These are phyloP conservation scores for Agrotis exclamationis DNA, from an alignment of 2,888 invertebrate species.

Conservation along the genomic window DNA sequence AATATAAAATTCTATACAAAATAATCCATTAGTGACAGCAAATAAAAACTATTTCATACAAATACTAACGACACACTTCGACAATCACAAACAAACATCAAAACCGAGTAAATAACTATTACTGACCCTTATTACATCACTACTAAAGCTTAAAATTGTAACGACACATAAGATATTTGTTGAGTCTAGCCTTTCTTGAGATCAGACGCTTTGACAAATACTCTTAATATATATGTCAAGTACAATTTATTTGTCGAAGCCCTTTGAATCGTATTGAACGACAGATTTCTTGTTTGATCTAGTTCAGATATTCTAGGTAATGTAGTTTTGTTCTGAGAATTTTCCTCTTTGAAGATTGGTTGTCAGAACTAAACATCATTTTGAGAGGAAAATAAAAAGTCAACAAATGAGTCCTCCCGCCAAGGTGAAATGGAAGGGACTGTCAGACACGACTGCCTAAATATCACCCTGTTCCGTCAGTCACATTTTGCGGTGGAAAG, in stretches of 20 bases:
- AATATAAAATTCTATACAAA: conserved; percentile 5
- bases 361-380: too few relatives aligned
- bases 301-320: background rate
- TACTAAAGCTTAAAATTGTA: background rate
- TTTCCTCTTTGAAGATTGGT: too few relatives aligned
- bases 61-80: background rate
- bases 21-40: conserved; percentile 19
- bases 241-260: conserved; percentile 14
- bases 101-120: conserved; percentile 4
- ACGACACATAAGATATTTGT: conserved; percentile 11
- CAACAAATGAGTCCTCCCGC: too few relatives aligned
- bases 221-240: conserved; percentile 17
- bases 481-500: too few relatives aligned
- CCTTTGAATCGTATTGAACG: background rate
- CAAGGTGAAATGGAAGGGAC: too few relatives aligned
- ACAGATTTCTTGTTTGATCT: conserved; percentile 1
- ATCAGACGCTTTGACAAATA: conserved; percentile 28
- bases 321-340: too few relatives aligned
- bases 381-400: too few relatives aligned
- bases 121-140: conserved; percentile 10
- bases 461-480: too few relatives aligned
- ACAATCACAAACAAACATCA: conserved; percentile 1
- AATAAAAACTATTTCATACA: conserved; percentile 16
- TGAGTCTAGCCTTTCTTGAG: conserved; percentile 9
- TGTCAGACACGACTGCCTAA: too few relatives aligned